Evolutionary conservation across 2,113 vertebrate species (phyloP).

Genomic region (Corythoichthys haematopterus): DNA sequence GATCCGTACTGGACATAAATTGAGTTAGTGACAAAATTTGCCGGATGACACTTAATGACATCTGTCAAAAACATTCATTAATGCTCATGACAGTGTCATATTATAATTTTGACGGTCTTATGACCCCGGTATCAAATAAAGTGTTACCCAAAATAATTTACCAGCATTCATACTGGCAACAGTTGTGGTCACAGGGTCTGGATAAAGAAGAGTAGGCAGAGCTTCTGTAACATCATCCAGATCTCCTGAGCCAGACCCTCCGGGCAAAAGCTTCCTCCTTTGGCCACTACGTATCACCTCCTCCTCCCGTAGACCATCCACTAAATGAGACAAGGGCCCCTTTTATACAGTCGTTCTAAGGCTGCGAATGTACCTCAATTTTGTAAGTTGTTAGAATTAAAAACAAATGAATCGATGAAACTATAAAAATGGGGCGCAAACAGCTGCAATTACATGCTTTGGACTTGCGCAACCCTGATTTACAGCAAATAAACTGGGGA

Average conservation of each 20-base stretch:
- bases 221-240: slow-evolving; percentile 58
- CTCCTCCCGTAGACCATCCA: slow-evolving; percentile 66
- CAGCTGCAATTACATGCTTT: neutral
- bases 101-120: too few relatives aligned
- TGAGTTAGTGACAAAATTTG: too few relatives aligned
- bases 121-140: too few relatives aligned
- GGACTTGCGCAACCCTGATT: neutral
- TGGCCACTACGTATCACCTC: slow-evolving; percentile 67
- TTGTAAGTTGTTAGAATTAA: neutral
- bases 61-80: too few relatives aligned
- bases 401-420: neutral
- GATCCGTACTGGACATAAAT: too few relatives aligned
- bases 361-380: neutral
- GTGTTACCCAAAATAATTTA: slow-evolving; percentile 4
- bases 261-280: slow-evolving; percentile 58
- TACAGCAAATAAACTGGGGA: neutral
- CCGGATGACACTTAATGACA: too few relatives aligned
- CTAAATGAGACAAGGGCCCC: slow-evolving; percentile 23
- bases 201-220: slow-evolving; percentile 59
- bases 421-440: neutral
- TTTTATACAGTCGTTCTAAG: neutral
- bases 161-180: slow-evolving; percentile 33
- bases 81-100: too few relatives aligned
- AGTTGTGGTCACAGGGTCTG: slow-evolving; percentile 41
- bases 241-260: slow-evolving; percentile 65